Evolutionary conservation across 2,113 vertebrate species (phyloP).

Genomic region (Haplotaxodon microlepis): DNA sequence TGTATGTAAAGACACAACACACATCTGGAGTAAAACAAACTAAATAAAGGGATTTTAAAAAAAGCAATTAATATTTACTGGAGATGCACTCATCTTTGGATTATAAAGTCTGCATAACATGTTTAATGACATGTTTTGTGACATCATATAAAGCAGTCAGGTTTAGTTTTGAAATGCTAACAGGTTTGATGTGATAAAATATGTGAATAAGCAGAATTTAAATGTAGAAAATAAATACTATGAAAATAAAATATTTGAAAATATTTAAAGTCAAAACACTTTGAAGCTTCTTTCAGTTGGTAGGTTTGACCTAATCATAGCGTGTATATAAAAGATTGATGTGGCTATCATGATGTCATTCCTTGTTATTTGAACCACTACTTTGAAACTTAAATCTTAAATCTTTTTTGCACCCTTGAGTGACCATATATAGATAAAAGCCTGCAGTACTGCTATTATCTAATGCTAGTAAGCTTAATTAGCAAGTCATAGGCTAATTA

Average conservation of each 20-base stretch:
- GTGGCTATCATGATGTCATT: not conserved
- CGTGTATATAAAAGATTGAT: not conserved
- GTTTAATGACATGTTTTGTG: not conserved
- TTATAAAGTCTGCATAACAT: not conserved
- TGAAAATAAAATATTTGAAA: not conserved
- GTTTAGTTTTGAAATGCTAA: not conserved
- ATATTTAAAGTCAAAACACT: not conserved
- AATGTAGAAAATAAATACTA: not conserved
- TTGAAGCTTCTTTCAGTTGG: not conserved
- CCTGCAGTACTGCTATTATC: not conserved
- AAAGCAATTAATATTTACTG: not conserved
- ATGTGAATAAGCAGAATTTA: not conserved
- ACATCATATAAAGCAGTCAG: not conserved
- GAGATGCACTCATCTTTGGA: not conserved
- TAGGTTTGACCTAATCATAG: not conserved
- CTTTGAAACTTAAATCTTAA: not conserved
- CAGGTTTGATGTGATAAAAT: not conserved
- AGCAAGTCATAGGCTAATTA: not conserved
- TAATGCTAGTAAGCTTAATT: not conserved
- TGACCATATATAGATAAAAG: not conserved
- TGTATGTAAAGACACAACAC: not conserved
- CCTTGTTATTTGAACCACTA: not conserved
- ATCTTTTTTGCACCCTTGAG: not conserved
- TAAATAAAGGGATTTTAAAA: not conserved
- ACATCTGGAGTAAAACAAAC: rapidly evolving